A percentile compares a stretch with the other conserved stretches of the same genome.
Evolutionary conservation across 2,888 invertebrate genomes (phyloP).

Genomic region (Cancer borealis): DNA sequence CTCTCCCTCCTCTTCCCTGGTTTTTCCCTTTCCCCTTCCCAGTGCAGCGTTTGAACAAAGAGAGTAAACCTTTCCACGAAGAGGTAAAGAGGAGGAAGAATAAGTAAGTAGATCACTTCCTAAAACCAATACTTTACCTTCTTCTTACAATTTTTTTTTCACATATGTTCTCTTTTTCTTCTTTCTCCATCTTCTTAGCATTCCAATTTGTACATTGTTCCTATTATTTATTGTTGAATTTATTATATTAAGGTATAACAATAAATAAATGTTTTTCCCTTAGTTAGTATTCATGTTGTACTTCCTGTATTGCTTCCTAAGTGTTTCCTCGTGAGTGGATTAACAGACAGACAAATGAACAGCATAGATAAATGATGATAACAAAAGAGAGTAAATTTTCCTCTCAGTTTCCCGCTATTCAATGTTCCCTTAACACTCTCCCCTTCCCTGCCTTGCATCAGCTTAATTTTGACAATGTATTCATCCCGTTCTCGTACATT

Average conservation of each 20-base stretch:
- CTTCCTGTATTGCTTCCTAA: neutral
- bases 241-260: neutral
- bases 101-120: neutral
- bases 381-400: neutral
- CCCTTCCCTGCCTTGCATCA: neutral
- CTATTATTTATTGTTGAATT: neutral
- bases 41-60: neutral
- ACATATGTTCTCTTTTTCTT: no score
- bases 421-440: neutral
- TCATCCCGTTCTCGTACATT: conserved; percentile 10
- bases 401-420: neutral
- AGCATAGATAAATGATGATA: neutral
- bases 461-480: conserved; percentile 23
- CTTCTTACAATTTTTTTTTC: neutral
- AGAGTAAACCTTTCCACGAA: conserved; percentile 8
- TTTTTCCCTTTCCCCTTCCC: neutral
- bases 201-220: neutral
- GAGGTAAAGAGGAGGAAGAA: neutral
- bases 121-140: neutral
- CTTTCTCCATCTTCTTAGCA: neutral
- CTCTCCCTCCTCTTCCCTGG: conserved; percentile 27
- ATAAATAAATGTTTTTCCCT: neutral
- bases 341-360: neutral
- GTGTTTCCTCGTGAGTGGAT: neutral
- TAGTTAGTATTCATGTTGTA: neutral